Evolutionary conservation across 1,140 invertebrate genomes (phyloP).

Genomic region (Drosophila kikkawai): DNA sequence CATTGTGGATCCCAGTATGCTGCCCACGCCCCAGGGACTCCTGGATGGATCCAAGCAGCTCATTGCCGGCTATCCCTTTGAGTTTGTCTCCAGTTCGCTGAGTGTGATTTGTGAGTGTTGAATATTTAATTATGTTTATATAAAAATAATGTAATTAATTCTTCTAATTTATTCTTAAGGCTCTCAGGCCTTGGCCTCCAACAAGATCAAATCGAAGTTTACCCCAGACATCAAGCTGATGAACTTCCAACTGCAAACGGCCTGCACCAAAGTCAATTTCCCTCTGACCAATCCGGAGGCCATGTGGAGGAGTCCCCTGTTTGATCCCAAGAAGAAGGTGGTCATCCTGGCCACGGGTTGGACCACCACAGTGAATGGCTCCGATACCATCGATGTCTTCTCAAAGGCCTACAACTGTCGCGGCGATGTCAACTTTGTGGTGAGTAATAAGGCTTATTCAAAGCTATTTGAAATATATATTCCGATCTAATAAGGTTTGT

Average conservation of each 20-base stretch:
- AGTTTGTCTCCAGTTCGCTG: slow-evolving; percentile 66
- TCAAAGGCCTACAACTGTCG: slow-evolving; percentile 76
- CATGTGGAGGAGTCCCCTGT: slow-evolving; percentile 69
- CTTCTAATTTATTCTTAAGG: slow-evolving; percentile 70
- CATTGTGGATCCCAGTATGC: slow-evolving; percentile 54
- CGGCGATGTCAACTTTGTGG: slow-evolving; percentile 80
- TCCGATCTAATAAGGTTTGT: background rate
- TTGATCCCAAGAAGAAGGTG: slow-evolving; percentile 71
- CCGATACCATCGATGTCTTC: slow-evolving; percentile 66
- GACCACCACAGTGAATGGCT: slow-evolving; percentile 76
- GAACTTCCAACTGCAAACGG: slow-evolving; percentile 68
- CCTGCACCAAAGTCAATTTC: slow-evolving; percentile 53
- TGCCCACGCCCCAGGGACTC: slow-evolving; percentile 74
- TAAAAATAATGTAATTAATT: background rate
- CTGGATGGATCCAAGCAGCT: slow-evolving; percentile 73
- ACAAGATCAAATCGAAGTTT: slow-evolving; percentile 62
- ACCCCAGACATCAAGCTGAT: slow-evolving; percentile 70
- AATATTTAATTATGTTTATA: too few species aligned
- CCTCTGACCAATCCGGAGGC: slow-evolving; percentile 53
- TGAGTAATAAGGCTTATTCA: slow-evolving; percentile 30
- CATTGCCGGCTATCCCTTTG: slow-evolving; percentile 78
- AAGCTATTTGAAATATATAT: background rate
- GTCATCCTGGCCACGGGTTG: slow-evolving; percentile 81
- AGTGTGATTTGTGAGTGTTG: slow-evolving; percentile 72
- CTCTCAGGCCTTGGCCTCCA: slow-evolving; percentile 65